These are phyloP conservation scores for Melikaiella ostensackeni DNA, from an alignment of 2,888 invertebrate genomes.

Conservation along the genomic window DNA sequence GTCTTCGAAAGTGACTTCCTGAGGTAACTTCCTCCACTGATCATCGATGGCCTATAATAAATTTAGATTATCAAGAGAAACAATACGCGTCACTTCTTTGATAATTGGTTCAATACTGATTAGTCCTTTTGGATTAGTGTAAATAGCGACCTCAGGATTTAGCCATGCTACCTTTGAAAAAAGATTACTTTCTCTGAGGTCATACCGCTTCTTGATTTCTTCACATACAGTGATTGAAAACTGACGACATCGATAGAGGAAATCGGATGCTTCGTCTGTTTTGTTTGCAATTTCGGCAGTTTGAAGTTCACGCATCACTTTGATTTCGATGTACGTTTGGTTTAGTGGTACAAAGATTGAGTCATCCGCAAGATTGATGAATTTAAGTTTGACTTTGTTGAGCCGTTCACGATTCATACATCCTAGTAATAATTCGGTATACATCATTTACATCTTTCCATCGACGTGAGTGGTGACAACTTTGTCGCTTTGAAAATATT, in stretches of 20 bases:
- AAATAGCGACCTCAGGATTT: too few species aligned
- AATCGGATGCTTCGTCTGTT: neutral
- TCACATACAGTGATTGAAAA: neutral
- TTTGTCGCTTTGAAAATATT: slow-evolving; percentile 49
- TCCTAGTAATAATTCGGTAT: slow-evolving; percentile 4
- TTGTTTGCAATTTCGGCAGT: neutral
- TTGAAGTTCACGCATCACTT: slow-evolving; percentile 41
- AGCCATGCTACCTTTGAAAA: too few species aligned
- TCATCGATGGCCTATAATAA: too few species aligned
- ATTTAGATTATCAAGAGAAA: too few species aligned
- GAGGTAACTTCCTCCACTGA: too few species aligned
- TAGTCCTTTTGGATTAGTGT: too few species aligned
- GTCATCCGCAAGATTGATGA: slow-evolving; percentile 46
- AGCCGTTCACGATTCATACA: too few species aligned
- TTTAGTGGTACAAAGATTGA: slow-evolving; percentile 43
- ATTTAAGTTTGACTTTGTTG: slow-evolving; percentile 34
- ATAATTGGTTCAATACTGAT: neutral
- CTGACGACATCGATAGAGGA: neutral
- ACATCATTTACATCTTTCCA: slow-evolving; percentile 43
- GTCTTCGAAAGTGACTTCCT: too few species aligned
- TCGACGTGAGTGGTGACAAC: slow-evolving; percentile 47
- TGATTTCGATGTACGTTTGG: slow-evolving; percentile 49
- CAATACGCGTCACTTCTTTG: slow-evolving; percentile 1
- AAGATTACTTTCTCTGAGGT: neutral
- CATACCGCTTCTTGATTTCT: neutral